Evolutionary conservation across 2,888 invertebrate species (phyloP), one percentile per base, ranked within the genome.

Genomic region (Cerastoderma edule): DNA sequence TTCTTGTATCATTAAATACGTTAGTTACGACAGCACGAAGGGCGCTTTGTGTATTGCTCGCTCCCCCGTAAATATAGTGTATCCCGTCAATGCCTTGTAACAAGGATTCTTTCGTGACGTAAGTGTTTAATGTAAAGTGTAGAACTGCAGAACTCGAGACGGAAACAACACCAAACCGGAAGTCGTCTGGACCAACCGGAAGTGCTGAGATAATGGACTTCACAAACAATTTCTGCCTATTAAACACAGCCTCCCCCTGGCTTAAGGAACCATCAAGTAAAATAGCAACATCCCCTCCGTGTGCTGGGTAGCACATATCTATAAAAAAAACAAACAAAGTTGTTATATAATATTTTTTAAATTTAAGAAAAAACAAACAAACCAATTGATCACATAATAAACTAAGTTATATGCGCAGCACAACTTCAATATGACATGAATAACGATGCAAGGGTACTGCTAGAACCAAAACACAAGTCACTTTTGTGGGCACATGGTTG

Each of bases 211-310:
- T 56, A n/a, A 56, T 32, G 6, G 56, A 56, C 19, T 56, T 56
- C 19, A 19, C 27, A 19, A 56, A 56, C n/a, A 32, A 28, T 30
- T 56, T 56, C 19, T 56, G 56, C 10, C 56, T 4, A 13, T 19
- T 3, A 32, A 56, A 56, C 1, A 32, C 19, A 16, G 3, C 19
- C 2, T 5, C 16, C 10, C 3, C 4, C 32, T 56, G 56, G 32
- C 56, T 56, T 6, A n/a, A 32, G 5, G 56, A 56, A 27, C 56
- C 27, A 27, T 56, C 56, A 6, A 56, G 19, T 56, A 56, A 8
- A 3, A 32, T 27, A 1, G 19, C 28, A 56, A 56, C 27, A 32
- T 56, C 56, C 4, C 30, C 56, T 30, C 56, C 56, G 22, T 56
- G 2, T 5, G 56, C 28, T 10, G 19, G 8, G 32, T 30, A 30